Conservation (phyloP, 2,888 invertebrate species). For the Altica lythri region DNA sequence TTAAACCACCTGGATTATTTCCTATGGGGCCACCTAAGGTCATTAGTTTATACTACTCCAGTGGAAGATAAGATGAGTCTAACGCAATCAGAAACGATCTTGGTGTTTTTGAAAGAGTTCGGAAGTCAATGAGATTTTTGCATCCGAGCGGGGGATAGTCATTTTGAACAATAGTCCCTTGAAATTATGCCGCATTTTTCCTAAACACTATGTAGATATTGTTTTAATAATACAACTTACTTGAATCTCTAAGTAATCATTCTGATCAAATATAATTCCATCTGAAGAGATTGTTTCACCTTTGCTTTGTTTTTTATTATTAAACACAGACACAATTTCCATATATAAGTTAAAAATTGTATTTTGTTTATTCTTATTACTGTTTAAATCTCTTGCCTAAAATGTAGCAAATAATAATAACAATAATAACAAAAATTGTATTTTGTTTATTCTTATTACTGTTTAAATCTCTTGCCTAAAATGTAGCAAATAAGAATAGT, state of each 20-base stretch:
- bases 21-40: too few species aligned
- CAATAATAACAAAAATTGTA: too few species aligned
- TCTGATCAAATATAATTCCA: constrained; percentile 68
- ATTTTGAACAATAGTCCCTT: too few species aligned
- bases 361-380: constrained; percentile 61
- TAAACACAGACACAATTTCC: constrained; percentile 77
- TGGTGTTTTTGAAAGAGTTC: too few species aligned
- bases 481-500: constrained; percentile 25
- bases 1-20: too few species aligned
- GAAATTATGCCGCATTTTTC: too few species aligned
- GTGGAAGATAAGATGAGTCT: too few species aligned
- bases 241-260: constrained; percentile 78
- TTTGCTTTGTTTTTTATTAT: constrained; percentile 70
- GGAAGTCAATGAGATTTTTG: too few species aligned
- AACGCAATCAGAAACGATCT: too few species aligned
- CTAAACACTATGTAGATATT: too few species aligned
- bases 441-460: constrained; percentile 62
- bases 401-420: constrained; percentile 30
- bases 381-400: constrained; percentile 62
- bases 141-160: too few species aligned
- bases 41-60: too few species aligned
- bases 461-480: constrained; percentile 62
- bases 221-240: constrained; percentile 52
- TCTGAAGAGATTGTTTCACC: constrained; percentile 55
- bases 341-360: constrained; percentile 75